Conservation (phyloP, 2,797 vertebrate genomes). For the Halcyon chelicuti region DNA sequence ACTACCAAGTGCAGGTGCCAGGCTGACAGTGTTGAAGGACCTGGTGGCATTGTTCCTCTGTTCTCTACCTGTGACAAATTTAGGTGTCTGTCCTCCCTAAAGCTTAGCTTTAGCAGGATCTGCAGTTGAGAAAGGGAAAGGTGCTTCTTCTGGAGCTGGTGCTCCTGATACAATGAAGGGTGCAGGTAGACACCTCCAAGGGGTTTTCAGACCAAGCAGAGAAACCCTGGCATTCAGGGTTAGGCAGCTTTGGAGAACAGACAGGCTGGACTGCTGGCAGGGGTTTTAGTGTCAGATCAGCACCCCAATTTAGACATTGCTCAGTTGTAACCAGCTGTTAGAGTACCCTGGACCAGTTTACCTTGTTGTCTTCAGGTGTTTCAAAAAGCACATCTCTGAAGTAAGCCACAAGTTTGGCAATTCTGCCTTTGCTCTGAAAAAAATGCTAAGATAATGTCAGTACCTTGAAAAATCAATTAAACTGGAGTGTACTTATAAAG, state of each 20-base stretch:
- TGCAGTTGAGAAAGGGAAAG: neutral
- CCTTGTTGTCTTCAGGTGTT: neutral
- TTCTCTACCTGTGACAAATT: neutral
- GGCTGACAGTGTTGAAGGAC: rapidly evolving
- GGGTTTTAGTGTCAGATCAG: neutral
- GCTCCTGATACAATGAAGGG: neutral
- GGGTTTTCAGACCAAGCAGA: neutral
- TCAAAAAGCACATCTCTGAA: too few species aligned
- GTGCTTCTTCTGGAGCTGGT: neutral
- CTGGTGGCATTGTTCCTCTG: neutral
- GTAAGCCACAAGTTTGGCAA: neutral
- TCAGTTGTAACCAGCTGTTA: neutral
- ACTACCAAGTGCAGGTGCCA: neutral
- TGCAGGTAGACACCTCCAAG: neutral
- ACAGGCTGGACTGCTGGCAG: neutral
- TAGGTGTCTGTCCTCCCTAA: neutral
- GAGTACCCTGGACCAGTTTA: neutral
- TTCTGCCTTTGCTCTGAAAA: neutral
- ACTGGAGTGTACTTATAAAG: neutral
- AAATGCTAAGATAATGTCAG: neutral
- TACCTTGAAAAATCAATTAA: neutral
- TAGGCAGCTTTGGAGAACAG: neutral
- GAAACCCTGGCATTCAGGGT: neutral
- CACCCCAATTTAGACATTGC: neutral
- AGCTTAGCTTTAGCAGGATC: neutral